phyloP scores from a whole-genome alignment of 1,140 invertebrate species.

The Dolichoris vasculosae region DNA sequence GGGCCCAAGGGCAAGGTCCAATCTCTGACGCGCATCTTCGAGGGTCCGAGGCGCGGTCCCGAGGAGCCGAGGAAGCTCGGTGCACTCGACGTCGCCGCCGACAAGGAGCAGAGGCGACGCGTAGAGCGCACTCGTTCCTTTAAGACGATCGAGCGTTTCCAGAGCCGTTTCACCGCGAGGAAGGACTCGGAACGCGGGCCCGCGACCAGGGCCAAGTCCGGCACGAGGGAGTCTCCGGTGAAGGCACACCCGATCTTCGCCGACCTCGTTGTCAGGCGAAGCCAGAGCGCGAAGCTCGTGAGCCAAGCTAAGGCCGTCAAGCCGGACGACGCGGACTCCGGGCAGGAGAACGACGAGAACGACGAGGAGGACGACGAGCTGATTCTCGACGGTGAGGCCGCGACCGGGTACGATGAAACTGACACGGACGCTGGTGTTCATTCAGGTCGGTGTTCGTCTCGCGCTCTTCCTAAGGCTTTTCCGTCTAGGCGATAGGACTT shows the following conservation, averaged over 20 bases:
- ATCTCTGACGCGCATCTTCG: slow-evolving; percentile 71
- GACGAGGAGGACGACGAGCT: slow-evolving; percentile 31
- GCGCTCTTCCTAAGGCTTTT: background rate
- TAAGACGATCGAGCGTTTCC: slow-evolving; percentile 72
- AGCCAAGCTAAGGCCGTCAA: slow-evolving; percentile 72
- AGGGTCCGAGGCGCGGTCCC: slow-evolving; percentile 55
- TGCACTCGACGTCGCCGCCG: background rate
- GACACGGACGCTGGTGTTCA: slow-evolving; percentile 79
- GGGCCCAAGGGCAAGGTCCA: slow-evolving; percentile 70
- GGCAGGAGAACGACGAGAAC: slow-evolving; percentile 24
- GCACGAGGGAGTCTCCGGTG: background rate
- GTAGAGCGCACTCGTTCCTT: slow-evolving; percentile 71
- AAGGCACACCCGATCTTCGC: slow-evolving; percentile 57
- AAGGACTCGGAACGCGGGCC: slow-evolving; percentile 58
- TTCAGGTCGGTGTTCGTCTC: slow-evolving; percentile 74
- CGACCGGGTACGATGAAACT: slow-evolving; percentile 56
- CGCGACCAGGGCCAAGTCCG: slow-evolving; percentile 1
- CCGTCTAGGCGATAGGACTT: background rate
- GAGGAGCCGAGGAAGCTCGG: background rate
- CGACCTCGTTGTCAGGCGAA: slow-evolving; percentile 77
- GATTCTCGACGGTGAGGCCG: slow-evolving; percentile 55
- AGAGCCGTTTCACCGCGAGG: slow-evolving; percentile 66
- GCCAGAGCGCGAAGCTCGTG: slow-evolving; percentile 83
- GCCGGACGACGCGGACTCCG: slow-evolving; percentile 51
- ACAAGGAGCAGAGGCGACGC: slow-evolving; percentile 62